Evolutionary conservation across 2,113 vertebrate species (phyloP), one percentile per base, ranked within the genome.

Genomic region (Zeus faber): DNA sequence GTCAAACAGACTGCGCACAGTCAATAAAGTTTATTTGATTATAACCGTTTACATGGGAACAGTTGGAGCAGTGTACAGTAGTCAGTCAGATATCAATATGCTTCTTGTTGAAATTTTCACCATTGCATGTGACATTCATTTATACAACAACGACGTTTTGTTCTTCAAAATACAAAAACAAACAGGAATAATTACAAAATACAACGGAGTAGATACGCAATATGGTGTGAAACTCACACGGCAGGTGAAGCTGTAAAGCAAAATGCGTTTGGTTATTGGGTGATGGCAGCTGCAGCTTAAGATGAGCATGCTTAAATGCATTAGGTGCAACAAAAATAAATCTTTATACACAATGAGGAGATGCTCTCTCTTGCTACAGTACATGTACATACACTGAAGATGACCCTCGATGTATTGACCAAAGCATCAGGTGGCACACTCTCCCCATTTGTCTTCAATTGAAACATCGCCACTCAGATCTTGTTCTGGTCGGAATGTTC

Each of bases 41-140:
- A 66, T 43, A 62, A 35, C n/a, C 63, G 54, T 71, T 73, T 64
- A 68, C 51, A 79, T 62, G 71, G 43, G 65, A 81, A 68, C 79
- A 77, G 37, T 74, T 67, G 74, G 76, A 76, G 74, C 56, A 51
- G 78, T 82, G 75, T 67, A 86, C 82, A 90, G 87, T 87, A 88
- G 86, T 89, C 76, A 81, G 73, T 68, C 72, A 74, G 31, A 76
- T 41, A 56, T 67, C 55, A 69, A 41, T 72, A 66, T 52, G 67
- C 55, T 64, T 76, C 46, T 49, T 61, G 59, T 62, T 70, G 59
- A 29, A 55, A 67, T 39, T 63, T 26, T 68, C 13, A 51, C 62
- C 69, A 79, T 62, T 61, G 67, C 48, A 31, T 54, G 68, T 76
- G 53, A 65, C 62, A 75, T 72, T 79, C 68, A 54, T 58, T 70